A percentile compares a stretch with the other conserved stretches of the same genome.
phyloP scores from a whole-genome alignment of 2,113 vertebrate species.

The Anarhynchus alexandrinus region DNA sequence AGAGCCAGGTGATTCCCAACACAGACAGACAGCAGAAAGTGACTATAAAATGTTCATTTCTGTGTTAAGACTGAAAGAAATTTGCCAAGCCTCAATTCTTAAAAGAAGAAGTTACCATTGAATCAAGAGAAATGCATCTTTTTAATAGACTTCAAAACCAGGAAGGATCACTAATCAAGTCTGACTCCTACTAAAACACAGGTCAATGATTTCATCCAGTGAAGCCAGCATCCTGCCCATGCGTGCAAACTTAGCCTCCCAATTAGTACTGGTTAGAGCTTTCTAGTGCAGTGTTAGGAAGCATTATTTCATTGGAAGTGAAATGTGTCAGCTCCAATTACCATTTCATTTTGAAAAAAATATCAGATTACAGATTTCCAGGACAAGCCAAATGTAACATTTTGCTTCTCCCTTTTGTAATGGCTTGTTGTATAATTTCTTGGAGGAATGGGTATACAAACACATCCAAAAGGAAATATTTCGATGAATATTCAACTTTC shows the following conservation, averaged over 20 bases:
- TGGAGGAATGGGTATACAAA: background rate
- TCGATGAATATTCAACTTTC: background rate
- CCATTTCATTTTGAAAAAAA: background rate
- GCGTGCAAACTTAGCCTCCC: background rate
- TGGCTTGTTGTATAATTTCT: background rate
- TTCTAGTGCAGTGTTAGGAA: constrained; percentile 16
- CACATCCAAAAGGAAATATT: background rate
- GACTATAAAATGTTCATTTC: background rate
- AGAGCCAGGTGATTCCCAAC: background rate
- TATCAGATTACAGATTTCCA: background rate
- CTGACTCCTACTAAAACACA: background rate
- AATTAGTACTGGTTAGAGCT: background rate
- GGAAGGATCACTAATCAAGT: background rate
- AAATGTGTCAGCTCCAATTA: constrained; percentile 47
- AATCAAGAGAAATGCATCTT: background rate
- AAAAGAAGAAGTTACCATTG: background rate
- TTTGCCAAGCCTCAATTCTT: background rate
- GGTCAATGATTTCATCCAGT: background rate
- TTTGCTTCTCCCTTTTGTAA: background rate
- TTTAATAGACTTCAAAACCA: background rate
- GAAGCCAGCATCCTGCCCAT: background rate
- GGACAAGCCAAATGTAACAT: background rate
- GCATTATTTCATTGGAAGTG: constrained; percentile 36
- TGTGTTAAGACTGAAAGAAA: background rate
- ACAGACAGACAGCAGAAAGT: background rate